These are phyloP conservation scores for Rhea pennata DNA, from an alignment of 2,113 vertebrate genomes.

Conservation along the genomic window DNA sequence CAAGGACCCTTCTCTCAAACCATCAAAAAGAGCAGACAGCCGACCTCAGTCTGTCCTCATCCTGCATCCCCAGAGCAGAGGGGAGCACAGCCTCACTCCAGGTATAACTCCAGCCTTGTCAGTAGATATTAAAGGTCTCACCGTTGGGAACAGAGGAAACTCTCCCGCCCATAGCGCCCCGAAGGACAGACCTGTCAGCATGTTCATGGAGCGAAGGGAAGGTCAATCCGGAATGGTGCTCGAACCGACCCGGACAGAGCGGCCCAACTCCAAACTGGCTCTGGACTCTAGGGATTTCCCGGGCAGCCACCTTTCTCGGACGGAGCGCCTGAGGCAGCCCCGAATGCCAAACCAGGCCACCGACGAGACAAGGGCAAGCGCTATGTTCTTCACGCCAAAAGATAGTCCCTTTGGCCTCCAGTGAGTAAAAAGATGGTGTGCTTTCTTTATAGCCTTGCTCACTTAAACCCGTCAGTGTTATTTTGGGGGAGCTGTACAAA, in stretches of 20 bases:
- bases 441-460: neutral
- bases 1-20: slow-evolving; percentile 46
- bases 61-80: slow-evolving; percentile 64
- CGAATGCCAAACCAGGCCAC: slow-evolving; percentile 67
- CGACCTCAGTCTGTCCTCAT: slow-evolving; percentile 65
- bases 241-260: slow-evolving; percentile 65
- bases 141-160: slow-evolving; percentile 62
- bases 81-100: slow-evolving; percentile 51
- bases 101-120: neutral
- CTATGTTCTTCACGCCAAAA: slow-evolving; percentile 90
- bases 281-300: slow-evolving; percentile 76
- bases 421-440: slow-evolving; percentile 78
- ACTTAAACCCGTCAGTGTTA: rapidly evolving
- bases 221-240: neutral
- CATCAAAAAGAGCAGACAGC: slow-evolving; percentile 46
- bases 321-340: slow-evolving; percentile 59
- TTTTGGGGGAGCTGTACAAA: neutral
- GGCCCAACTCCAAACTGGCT: slow-evolving; percentile 78
- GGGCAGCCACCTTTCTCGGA: slow-evolving; percentile 56
- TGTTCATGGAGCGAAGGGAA: slow-evolving; percentile 73
- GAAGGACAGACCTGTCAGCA: slow-evolving; percentile 75
- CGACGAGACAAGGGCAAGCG: slow-evolving; percentile 68
- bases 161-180: slow-evolving; percentile 42
- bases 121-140: slow-evolving; percentile 60
- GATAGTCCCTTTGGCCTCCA: slow-evolving; percentile 79